Percentiles rank a stretch among this genome's conserved stretches.
These are phyloP conservation scores for Tetramorium simillimum DNA, from an alignment of 1,140 invertebrate genomes.

Conservation along the genomic window DNA sequence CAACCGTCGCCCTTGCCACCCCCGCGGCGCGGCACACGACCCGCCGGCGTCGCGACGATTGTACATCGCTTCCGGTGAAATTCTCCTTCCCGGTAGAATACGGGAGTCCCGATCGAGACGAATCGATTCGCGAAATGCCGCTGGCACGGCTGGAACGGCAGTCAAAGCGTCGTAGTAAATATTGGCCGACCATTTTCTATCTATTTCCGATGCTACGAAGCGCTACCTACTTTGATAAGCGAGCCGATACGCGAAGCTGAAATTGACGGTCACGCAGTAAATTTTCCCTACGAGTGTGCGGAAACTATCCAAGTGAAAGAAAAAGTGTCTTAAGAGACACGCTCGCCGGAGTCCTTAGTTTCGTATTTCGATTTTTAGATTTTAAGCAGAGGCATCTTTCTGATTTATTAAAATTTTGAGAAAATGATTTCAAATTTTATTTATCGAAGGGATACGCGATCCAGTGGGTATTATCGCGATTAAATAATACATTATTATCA, in stretches of 20 bases:
- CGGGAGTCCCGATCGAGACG: slow-evolving; percentile 35
- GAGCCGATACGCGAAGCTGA: slow-evolving; percentile 13
- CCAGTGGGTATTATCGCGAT: not conserved
- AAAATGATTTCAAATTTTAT: not conserved
- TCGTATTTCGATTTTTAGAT: not conserved
- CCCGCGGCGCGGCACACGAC: not conserved
- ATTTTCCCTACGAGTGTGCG: slow-evolving; percentile 1
- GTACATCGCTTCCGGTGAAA: slow-evolving; percentile 58
- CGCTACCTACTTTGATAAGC: slow-evolving; percentile 22
- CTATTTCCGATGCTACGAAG: slow-evolving; percentile 22
- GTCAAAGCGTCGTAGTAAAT: slow-evolving; percentile 41
- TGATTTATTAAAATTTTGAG: not conserved
- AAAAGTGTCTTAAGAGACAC: not conserved
- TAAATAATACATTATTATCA: not conserved
- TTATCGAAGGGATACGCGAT: not conserved
- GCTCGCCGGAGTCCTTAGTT: not conserved
- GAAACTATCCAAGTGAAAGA: not conserved
- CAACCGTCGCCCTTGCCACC: not conserved
- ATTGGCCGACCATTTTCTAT: slow-evolving; percentile 52
- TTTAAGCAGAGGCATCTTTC: not conserved
- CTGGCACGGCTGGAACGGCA: slow-evolving; percentile 12
- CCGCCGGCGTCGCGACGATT: slow-evolving; percentile 48
- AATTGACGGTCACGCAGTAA: slow-evolving; percentile 20
- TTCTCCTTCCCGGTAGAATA: slow-evolving; percentile 35
- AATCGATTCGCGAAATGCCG: slow-evolving; percentile 48